These are phyloP conservation scores for Sycophila sp. DNA, from an alignment of 1,140 invertebrate genomes.

Conservation along the genomic window DNA sequence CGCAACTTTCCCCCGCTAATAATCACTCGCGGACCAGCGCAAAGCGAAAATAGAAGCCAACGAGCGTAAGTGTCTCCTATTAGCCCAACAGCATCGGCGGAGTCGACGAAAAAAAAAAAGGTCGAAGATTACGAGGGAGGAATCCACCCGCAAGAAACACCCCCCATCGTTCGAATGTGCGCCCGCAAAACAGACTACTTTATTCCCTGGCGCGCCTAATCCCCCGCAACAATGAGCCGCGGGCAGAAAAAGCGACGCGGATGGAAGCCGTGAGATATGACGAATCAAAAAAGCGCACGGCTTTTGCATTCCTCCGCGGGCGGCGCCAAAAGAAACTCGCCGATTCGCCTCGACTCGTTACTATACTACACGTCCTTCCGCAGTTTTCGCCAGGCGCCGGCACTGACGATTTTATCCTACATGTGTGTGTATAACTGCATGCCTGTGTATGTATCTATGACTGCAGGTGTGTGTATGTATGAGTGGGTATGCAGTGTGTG, in stretches of 20 bases:
- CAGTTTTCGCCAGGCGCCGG: too few relatives aligned
- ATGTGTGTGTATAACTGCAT: too few relatives aligned
- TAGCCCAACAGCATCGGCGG: too few relatives aligned
- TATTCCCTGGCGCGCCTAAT: too few relatives aligned
- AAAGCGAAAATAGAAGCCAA: too few relatives aligned
- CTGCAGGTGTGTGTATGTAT: too few relatives aligned
- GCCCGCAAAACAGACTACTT: neutral
- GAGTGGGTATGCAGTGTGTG: too few relatives aligned
- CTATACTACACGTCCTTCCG: neutral
- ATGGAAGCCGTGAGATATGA: constrained; percentile 4
- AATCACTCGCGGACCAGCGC: too few relatives aligned
- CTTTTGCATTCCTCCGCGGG: neutral
- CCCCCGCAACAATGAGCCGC: constrained; percentile 10
- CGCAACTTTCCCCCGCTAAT: too few relatives aligned
- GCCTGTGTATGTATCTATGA: too few relatives aligned
- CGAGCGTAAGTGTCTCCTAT: too few relatives aligned
- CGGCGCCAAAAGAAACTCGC: too few relatives aligned
- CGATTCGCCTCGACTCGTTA: constrained; percentile 13
- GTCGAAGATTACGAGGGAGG: constrained; percentile 1
- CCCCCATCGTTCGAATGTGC: neutral
- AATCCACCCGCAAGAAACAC: neutral
- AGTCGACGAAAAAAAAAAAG: neutral
- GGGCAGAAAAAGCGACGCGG: neutral
- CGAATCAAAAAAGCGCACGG: neutral
- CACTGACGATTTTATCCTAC: neutral